Evolutionary conservation across 2,888 invertebrate genomes (phyloP).

Genomic region (Saturnia pavonia): DNA sequence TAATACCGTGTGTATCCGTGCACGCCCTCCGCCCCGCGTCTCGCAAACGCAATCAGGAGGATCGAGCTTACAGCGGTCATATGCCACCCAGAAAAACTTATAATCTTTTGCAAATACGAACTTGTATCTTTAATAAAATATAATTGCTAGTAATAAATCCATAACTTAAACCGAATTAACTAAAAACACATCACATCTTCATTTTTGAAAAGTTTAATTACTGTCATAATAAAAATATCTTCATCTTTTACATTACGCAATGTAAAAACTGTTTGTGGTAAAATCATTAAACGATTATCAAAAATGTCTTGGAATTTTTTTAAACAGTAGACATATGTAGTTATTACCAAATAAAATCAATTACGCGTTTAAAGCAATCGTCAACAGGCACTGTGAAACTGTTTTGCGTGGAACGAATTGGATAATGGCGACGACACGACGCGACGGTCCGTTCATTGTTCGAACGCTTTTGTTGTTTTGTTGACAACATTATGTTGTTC

Average conservation of each 20-base stretch:
- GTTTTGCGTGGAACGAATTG: constrained; percentile 28
- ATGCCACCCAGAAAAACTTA: too few species aligned
- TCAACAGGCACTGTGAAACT: constrained; percentile 27
- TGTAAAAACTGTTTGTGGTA: background rate
- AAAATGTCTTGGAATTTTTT: constrained; percentile 3
- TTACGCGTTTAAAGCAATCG: constrained; percentile 18
- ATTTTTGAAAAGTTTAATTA: background rate
- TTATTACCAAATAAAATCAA: constrained; percentile 27
- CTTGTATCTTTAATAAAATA: background rate
- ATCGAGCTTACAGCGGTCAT: too few species aligned
- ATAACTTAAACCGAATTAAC: background rate
- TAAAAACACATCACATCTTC: background rate
- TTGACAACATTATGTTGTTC: constrained; percentile 20
- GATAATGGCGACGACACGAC: constrained; percentile 27
- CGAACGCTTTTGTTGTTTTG: constrained; percentile 10
- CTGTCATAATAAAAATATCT: background rate
- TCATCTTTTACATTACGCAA: background rate
- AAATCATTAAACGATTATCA: constrained; percentile 2
- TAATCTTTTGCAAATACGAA: too few species aligned
- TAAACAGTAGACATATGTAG: background rate
- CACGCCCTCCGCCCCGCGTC: too few species aligned
- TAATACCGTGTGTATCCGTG: too few species aligned
- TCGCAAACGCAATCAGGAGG: too few species aligned
- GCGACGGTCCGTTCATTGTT: background rate
- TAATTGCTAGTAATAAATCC: too few species aligned